Evolutionary conservation across 30 jellyfish, hydroid and myxozoan genomes (phyloP), one percentile per base, ranked within the genome.

Genomic region (Cassiopea andromeda): DNA sequence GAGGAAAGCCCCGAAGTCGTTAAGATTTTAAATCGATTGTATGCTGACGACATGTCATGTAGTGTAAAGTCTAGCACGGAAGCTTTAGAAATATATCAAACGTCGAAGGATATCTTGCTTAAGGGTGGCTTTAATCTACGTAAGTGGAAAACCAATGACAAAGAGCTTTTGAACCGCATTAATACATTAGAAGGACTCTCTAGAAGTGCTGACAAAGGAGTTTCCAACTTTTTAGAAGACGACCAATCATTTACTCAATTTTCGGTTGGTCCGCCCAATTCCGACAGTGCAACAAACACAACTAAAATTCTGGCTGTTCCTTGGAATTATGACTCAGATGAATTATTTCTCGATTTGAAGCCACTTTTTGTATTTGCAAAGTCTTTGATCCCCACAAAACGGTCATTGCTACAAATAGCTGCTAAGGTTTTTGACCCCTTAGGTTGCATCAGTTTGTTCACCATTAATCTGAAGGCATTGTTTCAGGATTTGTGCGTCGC

Each of bases 31-130:
- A 75, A 27, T 10, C 58, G 84, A 38, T 66, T 85, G 82, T 85
- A 85, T 75, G 79, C 82, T 44, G 93, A 85, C 68, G 93, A 74
- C 57, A 50, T 74, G 85, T 71, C 84, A 83, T 46, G 84, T 27
- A 13, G 85, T 47, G 50, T 27, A 3, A 43, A 48, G 19, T 14
- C 84, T n/a, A 45, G 27, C 49, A 43, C 46, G 44, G 61, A 68
- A 68, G 85, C 76, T 2, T 54, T 83, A 46, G 92, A 83, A 49
- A 48, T 71, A 6, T 73, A 83, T 47, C 74, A 54, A 69, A 18
- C n/a, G 48, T 49, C 74, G 48, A 60, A 83, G 71, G 84, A 59
- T 18, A 73, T 83, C n/a, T 44, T 68, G 85, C 61, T 12, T 16
- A 69, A 73, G 60, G 92, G 92, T 44, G 85, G 76, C 18, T 83